Conservation (phyloP, 2,888 invertebrate species). For the Gasteruption jaculator region DNA sequence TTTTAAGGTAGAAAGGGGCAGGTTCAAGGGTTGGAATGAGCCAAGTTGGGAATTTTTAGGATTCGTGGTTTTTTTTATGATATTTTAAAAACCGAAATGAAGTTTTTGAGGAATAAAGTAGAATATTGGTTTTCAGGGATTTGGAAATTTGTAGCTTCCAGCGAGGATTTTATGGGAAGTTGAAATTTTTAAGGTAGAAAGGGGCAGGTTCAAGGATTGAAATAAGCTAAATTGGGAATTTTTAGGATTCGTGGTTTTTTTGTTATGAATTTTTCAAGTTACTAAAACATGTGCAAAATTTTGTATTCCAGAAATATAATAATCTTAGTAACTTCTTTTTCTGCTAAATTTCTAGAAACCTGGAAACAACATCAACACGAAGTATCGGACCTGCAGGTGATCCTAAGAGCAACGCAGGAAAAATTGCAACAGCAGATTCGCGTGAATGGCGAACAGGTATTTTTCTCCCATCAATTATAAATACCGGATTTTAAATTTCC, state of each 20-base stretch:
- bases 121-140: no score
- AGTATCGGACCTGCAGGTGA: constrained; percentile 54
- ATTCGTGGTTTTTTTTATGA: no score
- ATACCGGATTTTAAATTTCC: neutral
- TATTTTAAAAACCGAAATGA: no score
- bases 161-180: no score
- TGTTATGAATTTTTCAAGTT: constrained; percentile 8
- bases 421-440: constrained; percentile 56
- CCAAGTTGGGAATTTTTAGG: no score
- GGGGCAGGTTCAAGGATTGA: constrained; percentile 25
- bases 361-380: constrained; percentile 58
- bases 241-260: constrained; percentile 19
- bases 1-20: no score
- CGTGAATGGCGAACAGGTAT: constrained; percentile 55
- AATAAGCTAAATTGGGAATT: constrained; percentile 23
- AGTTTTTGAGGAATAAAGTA: no score
- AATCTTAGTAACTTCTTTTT: constrained; percentile 9
- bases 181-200: no score
- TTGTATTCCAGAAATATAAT: neutral
- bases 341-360: constrained; percentile 54
- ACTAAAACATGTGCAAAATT: constrained; percentile 1
- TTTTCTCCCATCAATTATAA: no score
- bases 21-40: no score
- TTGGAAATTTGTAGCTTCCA: no score
- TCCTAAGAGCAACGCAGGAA: constrained; percentile 56